Percentiles rank a stretch among this genome's conserved stretches.
Conservation (phyloP, 2,113 vertebrate species). For the Apteryx owenii region DNA sequence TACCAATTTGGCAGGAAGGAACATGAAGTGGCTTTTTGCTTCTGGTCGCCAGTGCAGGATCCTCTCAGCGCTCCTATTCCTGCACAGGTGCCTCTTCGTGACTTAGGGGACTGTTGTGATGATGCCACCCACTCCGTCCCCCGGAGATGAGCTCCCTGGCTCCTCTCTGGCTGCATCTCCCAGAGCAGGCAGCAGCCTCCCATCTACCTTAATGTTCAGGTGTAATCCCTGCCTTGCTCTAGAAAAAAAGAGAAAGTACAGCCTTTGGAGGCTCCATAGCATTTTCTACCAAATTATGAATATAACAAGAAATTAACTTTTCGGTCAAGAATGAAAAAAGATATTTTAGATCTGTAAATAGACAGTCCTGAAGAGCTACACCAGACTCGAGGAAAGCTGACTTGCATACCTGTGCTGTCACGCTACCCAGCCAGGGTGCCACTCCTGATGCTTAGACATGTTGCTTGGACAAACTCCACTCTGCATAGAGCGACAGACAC, state of each 20-base stretch:
- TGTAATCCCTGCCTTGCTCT: not conserved
- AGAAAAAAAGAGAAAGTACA: not conserved
- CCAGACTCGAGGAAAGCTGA: not conserved
- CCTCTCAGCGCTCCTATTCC: not conserved
- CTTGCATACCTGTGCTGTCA: not conserved
- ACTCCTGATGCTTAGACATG: accelerated
- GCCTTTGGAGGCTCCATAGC: not conserved
- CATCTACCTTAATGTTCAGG: accelerated
- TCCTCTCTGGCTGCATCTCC: not conserved
- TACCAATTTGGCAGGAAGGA: too few species aligned
- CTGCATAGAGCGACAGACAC: not conserved
- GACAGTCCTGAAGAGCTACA: not conserved
- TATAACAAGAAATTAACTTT: not conserved
- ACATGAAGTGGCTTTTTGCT: accelerated
- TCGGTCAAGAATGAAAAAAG: not conserved
- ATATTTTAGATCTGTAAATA: not conserved
- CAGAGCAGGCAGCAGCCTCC: not conserved
- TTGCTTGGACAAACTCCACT: not conserved
- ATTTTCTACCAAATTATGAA: accelerated
- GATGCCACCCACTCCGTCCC: too few species aligned
- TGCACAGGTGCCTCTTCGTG: too few species aligned
- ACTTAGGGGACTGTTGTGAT: too few species aligned
- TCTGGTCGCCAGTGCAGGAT: accelerated
- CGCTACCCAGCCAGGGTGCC: not conserved
- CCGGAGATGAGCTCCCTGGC: too few species aligned